Evolutionary conservation across 92 coral and sea anemone genomes (phyloP).

Genomic region (Paragorgia papillata): DNA sequence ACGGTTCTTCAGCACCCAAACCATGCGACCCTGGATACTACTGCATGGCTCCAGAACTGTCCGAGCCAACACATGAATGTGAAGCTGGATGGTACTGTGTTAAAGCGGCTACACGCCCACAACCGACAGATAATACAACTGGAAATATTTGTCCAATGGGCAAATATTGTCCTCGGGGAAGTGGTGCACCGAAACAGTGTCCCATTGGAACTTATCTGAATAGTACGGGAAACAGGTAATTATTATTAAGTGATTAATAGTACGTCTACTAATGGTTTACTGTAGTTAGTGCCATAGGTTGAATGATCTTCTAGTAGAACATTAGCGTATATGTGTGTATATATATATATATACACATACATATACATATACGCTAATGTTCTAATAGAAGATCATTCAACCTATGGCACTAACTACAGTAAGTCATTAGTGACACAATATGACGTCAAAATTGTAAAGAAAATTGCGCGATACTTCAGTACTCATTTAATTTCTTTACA

Average conservation of each 20-base stretch:
- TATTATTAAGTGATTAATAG: background rate
- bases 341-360: too few relatives aligned
- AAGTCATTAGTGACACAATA: too few relatives aligned
- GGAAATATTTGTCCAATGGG: constrained; percentile 95
- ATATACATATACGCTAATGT: too few relatives aligned
- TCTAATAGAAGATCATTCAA: too few relatives aligned
- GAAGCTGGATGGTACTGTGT: constrained; percentile 87
- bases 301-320: too few relatives aligned
- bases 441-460: too few relatives aligned
- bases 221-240: constrained; percentile 92
- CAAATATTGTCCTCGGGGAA: constrained; percentile 83
- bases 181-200: constrained; percentile 68
- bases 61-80: constrained; percentile 81
- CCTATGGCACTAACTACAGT: too few relatives aligned
- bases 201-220: constrained; percentile 88
- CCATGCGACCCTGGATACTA: constrained; percentile 86
- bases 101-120: constrained; percentile 62
- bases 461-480: too few relatives aligned
- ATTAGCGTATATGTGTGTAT: too few relatives aligned
- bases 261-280: background rate
- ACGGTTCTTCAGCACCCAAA: constrained; percentile 76
- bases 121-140: constrained; percentile 70
- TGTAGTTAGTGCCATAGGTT: too few relatives aligned
- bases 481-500: too few relatives aligned
- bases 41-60: constrained; percentile 66